These are phyloP conservation scores for Schizopygopsis pylzovi DNA, from an alignment of 2,797 vertebrate genomes.

Conservation along the genomic window DNA sequence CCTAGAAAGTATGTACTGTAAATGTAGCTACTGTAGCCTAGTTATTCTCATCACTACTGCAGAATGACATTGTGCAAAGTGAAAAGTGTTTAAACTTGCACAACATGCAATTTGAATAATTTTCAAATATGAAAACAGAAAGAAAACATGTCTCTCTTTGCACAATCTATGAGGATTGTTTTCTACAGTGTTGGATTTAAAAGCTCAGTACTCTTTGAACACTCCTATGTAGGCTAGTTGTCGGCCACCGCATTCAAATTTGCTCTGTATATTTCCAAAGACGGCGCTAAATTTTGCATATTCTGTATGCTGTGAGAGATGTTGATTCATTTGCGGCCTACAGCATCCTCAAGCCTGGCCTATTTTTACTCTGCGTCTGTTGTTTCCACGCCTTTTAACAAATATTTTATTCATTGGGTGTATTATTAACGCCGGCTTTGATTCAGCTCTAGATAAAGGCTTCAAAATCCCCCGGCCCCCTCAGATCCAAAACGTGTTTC, in stretches of 20 bases:
- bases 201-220: not conserved
- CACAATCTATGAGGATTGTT: not conserved
- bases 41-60: not conserved
- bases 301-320: slow-evolving; percentile 3
- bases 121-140: not conserved
- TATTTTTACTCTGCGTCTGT: slow-evolving; percentile 45
- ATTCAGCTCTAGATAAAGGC: slow-evolving; percentile 56
- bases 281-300: slow-evolving; percentile 27
- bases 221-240: not conserved
- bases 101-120: not conserved
- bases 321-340: slow-evolving; percentile 24
- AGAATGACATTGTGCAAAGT: not conserved
- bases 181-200: not conserved
- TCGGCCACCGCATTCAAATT: not conserved
- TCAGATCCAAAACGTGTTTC: slow-evolving; percentile 44
- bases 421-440: slow-evolving; percentile 59
- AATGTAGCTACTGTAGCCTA: not conserved
- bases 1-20: not conserved
- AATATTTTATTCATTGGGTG: slow-evolving; percentile 58
- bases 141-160: not conserved
- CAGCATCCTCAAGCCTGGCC: slow-evolving; percentile 13
- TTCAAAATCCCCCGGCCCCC: slow-evolving; percentile 53
- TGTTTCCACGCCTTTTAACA: slow-evolving; percentile 50
- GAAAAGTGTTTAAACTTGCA: not conserved
- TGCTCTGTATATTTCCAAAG: slow-evolving; percentile 10